Conservation (phyloP, 2,113 vertebrate genomes). For the Vireo altiloquus region DNA sequence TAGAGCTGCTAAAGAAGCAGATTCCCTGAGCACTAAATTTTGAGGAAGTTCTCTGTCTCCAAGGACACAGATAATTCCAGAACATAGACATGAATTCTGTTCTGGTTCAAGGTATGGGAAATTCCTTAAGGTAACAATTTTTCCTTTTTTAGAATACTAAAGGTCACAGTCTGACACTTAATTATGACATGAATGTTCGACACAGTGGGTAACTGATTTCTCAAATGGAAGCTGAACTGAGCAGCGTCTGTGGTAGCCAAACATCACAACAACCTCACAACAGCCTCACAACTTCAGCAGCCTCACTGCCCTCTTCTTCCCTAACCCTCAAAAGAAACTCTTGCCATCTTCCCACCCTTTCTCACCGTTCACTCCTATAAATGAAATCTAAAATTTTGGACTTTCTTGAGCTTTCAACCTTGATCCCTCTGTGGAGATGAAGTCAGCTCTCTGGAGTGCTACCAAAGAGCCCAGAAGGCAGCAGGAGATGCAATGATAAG, state of each 20-base stretch:
- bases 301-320: neutral
- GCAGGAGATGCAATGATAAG: neutral
- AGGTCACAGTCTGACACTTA: constrained; percentile 38
- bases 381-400: neutral
- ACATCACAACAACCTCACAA: neutral
- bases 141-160: constrained; percentile 34
- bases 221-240: neutral
- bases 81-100: constrained; percentile 10
- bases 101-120: constrained; percentile 43
- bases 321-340: neutral
- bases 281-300: neutral
- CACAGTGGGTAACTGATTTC: neutral
- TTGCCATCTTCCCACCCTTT: neutral
- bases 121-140: constrained; percentile 61
- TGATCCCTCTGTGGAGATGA: neutral
- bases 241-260: neutral
- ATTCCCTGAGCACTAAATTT: constrained; percentile 48
- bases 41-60: constrained; percentile 19
- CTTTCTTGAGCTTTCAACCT: neutral
- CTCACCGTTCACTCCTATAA: neutral
- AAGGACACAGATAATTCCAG: constrained; percentile 38
- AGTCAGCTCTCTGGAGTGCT: neutral
- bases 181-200: neutral
- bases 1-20: constrained; percentile 11
- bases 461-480: neutral